phyloP scores from a whole-genome alignment of 1,140 invertebrate genomes.

The Watersipora subatra region DNA sequence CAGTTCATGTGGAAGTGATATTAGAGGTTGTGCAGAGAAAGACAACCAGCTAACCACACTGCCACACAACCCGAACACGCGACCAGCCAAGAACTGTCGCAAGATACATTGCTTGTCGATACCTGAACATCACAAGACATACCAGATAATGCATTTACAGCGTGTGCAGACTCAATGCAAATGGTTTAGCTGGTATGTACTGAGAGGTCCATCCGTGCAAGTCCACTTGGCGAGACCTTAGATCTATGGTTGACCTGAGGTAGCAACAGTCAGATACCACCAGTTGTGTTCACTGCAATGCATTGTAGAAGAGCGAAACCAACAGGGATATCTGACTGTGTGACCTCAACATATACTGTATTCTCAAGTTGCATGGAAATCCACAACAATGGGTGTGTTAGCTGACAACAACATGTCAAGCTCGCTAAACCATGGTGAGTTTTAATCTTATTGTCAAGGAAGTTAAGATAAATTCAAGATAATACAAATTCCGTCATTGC shows the following conservation, averaged over 20 bases:
- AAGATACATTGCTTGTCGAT: too few species aligned
- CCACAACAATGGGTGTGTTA: too few species aligned
- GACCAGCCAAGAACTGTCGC: neutral
- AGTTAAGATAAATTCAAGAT: too few species aligned
- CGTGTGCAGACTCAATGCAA: constrained; percentile 59
- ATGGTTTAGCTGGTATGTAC: constrained; percentile 94
- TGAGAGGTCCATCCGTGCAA: too few species aligned
- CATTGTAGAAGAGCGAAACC: constrained; percentile 65
- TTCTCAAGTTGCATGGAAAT: too few species aligned
- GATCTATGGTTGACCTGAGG: too few species aligned
- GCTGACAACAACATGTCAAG: too few species aligned
- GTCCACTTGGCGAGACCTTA: too few species aligned
- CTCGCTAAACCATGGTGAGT: too few species aligned
- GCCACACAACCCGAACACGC: constrained; percentile 49
- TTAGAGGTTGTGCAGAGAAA: constrained; percentile 72
- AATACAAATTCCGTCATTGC: too few species aligned
- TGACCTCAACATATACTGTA: too few species aligned
- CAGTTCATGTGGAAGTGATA: constrained; percentile 72
- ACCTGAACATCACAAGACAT: constrained; percentile 58
- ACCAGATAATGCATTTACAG: constrained; percentile 99
- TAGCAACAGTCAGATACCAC: constrained; percentile 74
- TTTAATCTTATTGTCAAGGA: too few species aligned
- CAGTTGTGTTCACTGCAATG: constrained; percentile 88
- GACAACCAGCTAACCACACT: constrained; percentile 99
- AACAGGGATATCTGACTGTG: constrained; percentile 35